Conservation (phyloP, 2,888 invertebrate genomes). For the Mesoligia furuncula region DNA sequence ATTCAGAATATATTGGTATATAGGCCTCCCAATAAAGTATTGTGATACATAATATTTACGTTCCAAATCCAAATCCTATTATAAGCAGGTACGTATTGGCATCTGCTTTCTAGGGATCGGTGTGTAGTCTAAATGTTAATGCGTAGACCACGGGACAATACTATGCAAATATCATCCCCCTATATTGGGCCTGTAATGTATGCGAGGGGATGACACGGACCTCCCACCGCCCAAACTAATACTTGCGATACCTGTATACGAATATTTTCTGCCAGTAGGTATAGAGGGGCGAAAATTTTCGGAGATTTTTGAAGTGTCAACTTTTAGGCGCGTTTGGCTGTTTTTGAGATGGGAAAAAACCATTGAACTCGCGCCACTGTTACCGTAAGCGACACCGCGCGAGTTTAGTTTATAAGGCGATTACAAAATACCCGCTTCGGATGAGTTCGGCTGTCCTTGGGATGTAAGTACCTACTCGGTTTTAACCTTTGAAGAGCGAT, state of each 20-base stretch:
- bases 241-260: slow-evolving; percentile 62
- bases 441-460: too few relatives aligned
- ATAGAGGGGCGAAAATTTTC: slow-evolving; percentile 39
- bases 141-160: slow-evolving; percentile 78
- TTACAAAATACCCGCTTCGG: too few relatives aligned
- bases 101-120: slow-evolving; percentile 69
- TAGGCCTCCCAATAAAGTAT: slow-evolving; percentile 16
- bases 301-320: neutral
- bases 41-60: slow-evolving; percentile 45
- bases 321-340: too few relatives aligned
- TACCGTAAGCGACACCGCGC: too few relatives aligned
- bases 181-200: slow-evolving; percentile 82
- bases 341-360: too few relatives aligned
- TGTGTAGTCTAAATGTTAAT: slow-evolving; percentile 85
- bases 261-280: slow-evolving; percentile 44
- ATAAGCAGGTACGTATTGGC: slow-evolving; percentile 69
- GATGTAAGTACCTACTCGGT: too few relatives aligned
- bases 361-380: too few relatives aligned
- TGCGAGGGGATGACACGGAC: slow-evolving; percentile 76
- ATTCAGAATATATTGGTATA: neutral
- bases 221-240: slow-evolving; percentile 55
- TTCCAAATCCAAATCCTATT: slow-evolving; percentile 57
- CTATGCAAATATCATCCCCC: slow-evolving; percentile 83
- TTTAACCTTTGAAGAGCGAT: too few relatives aligned
- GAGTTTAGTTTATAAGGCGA: too few relatives aligned